Base-by-base conservation (phyloP, 53 echinoderm and acorn worm genomes). In the Holothuria leucospilota region DNA sequence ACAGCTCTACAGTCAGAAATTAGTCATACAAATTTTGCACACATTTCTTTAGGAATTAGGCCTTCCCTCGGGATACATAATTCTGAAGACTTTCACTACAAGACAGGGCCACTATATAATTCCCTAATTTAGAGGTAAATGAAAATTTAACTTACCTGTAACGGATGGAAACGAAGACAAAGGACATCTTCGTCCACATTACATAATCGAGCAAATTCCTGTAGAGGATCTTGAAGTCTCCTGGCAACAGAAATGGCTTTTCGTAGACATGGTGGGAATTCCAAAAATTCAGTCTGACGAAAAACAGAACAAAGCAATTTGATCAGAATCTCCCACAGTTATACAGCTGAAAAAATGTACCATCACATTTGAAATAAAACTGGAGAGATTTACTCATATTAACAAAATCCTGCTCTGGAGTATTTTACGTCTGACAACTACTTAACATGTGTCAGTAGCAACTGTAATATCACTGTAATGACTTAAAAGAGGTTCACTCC, bases 161-260 rank as follows among this genome's bases (percentile, higher is more conserved):
- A 85, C 7, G 97, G 95, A 78, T 96, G 97, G 23, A 91, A 91
- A 21, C 89, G 90, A 7, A 96, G 40, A 86, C 94, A 95, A 62
- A 96, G 86, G n/a, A 96, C 25, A 58, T 96, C 97, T 74, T 97
- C 97, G 84, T 98, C 98, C 18, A 75, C 34, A 75, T 98, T 98
- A 66, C 98, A 98, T 30, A 98, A 86, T 58, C 98, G 42, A 16
- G 95, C 52, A 56, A 98, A 85, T 62, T 98, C 98, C 28, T 90
- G 59, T 65, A 98, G 88, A 20, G 98, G 95, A 20, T 98, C 98
- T 84, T 98, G 98, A 14, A 98, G 81, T 63, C 98, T 84, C 15
- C 98, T 85, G 11, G 88, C 95, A 0, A 87, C 74, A 1, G 98
- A 98, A 20, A 98, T 86, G 49, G 98, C 98, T 52, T 98, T 90